A percentile compares a stretch with the other conserved stretches of the same genome.
Evolutionary conservation across 2,888 invertebrate genomes (phyloP).

Genomic region (Abscondita cerata): DNA sequence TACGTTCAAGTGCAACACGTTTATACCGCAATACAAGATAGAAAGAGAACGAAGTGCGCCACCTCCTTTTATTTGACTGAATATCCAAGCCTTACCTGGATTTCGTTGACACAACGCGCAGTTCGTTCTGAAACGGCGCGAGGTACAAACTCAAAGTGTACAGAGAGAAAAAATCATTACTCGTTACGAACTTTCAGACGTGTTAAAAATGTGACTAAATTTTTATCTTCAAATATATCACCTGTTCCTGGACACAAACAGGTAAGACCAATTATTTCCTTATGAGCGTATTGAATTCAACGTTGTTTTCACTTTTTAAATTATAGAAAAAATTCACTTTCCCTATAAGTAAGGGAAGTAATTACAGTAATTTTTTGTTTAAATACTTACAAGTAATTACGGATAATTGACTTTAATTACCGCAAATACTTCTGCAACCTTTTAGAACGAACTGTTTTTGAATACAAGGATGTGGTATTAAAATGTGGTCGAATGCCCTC

Average conservation of each 20-base stretch:
- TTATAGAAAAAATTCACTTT: conserved; percentile 20
- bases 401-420: not conserved
- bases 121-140: conserved; percentile 36
- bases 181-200: conserved; percentile 12
- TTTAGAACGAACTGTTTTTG: conserved; percentile 1
- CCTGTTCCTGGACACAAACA: too few relatives aligned
- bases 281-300: too few relatives aligned
- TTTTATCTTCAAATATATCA: not conserved
- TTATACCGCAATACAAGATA: conserved; percentile 24
- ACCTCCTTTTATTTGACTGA: conserved; percentile 40
- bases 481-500: conserved; percentile 32
- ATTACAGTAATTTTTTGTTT: not conserved
- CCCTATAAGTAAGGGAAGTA: not conserved
- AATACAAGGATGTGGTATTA: conserved; percentile 22
- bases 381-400: not conserved
- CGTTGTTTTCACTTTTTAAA: conserved; percentile 23
- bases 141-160: conserved; percentile 26
- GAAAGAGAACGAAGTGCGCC: conserved; percentile 25
- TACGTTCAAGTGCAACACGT: conserved; percentile 34
- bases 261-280: too few relatives aligned
- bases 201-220: conserved; percentile 18
- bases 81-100: conserved; percentile 40
- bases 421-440: not conserved
- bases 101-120: conserved; percentile 41
- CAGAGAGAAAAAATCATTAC: conserved; percentile 11